Evolutionary conservation across 2,888 invertebrate species (phyloP).

Genomic region (Ophraella communa): DNA sequence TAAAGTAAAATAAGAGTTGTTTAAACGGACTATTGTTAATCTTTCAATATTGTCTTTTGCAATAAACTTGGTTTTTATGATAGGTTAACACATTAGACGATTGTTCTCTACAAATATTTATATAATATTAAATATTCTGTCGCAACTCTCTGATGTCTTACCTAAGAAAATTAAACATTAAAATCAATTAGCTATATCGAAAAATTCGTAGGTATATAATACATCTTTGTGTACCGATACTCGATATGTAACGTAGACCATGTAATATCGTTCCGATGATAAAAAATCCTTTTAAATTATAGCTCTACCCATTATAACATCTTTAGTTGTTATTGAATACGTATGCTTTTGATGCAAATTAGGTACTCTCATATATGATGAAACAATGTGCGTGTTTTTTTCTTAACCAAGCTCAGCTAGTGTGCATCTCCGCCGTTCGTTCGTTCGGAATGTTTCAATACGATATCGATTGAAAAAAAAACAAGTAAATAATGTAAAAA

Average conservation of each 20-base stretch:
- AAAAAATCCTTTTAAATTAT: constrained; percentile 15
- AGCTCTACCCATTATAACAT: constrained; percentile 12
- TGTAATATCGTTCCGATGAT: not conserved
- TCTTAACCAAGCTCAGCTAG: not conserved
- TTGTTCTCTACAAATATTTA: constrained; percentile 1
- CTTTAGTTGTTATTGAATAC: constrained; percentile 14
- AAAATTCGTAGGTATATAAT: constrained; percentile 14
- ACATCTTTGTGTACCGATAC: constrained; percentile 9
- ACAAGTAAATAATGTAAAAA: constrained; percentile 1
- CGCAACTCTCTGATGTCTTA: not conserved
- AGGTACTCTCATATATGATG: constrained; percentile 11
- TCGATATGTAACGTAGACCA: not conserved
- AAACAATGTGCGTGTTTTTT: constrained; percentile 7
- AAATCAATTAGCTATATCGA: constrained; percentile 15
- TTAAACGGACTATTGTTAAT: not conserved
- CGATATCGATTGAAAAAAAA: constrained; percentile 13
- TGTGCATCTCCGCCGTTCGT: not conserved
- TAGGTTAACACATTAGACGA: not conserved
- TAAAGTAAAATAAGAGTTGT: no score
- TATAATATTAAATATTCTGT: constrained; percentile 7
- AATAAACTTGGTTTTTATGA: not conserved
- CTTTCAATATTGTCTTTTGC: not conserved
- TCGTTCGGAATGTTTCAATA: constrained; percentile 3
- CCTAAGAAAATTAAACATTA: constrained; percentile 6
- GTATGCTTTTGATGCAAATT: constrained; percentile 15